Evolutionary conservation across 2,888 invertebrate genomes (phyloP).

Genomic region (Priocnemis perturbator): DNA sequence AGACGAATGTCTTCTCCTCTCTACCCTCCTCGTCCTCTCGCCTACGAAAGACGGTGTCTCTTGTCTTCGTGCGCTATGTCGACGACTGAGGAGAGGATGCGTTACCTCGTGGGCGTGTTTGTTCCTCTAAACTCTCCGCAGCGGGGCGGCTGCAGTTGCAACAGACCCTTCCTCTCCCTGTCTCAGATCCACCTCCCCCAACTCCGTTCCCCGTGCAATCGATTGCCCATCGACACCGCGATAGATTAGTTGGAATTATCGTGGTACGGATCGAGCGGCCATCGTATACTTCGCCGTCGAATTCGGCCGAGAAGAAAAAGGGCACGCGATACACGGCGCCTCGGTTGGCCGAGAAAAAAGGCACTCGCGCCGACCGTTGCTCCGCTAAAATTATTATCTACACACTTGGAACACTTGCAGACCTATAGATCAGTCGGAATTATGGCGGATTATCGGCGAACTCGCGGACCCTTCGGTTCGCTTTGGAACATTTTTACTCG

Average conservation of each 20-base stretch:
- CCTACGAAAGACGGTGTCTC: slow-evolving; percentile 52
- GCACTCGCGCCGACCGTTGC: too few species aligned
- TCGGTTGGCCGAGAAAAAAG: neutral
- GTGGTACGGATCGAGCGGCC: slow-evolving; percentile 36
- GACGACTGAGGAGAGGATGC: slow-evolving; percentile 60
- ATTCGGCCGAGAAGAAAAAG: slow-evolving; percentile 23
- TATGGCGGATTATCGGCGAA: too few species aligned
- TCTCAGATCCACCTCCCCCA: neutral
- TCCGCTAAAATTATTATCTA: neutral
- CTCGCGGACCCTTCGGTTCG: neutral
- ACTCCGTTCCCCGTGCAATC: slow-evolving; percentile 45
- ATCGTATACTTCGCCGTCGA: too few species aligned
- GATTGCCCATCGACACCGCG: slow-evolving; percentile 66
- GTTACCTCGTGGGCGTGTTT: slow-evolving; percentile 60
- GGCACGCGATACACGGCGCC: slow-evolving; percentile 13
- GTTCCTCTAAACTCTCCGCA: slow-evolving; percentile 69
- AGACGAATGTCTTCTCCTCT: slow-evolving; percentile 73
- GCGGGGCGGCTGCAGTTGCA: slow-evolving; percentile 63
- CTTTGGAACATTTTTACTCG: neutral
- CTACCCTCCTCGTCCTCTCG: slow-evolving; percentile 54
- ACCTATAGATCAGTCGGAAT: neutral
- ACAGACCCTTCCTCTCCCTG: slow-evolving; percentile 21
- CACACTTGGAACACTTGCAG: too few species aligned
- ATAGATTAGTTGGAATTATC: slow-evolving; percentile 68
- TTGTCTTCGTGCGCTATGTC: slow-evolving; percentile 59